Evolutionary conservation across 2,888 invertebrate species (phyloP).

Genomic region (Yponomeuta evonymella): DNA sequence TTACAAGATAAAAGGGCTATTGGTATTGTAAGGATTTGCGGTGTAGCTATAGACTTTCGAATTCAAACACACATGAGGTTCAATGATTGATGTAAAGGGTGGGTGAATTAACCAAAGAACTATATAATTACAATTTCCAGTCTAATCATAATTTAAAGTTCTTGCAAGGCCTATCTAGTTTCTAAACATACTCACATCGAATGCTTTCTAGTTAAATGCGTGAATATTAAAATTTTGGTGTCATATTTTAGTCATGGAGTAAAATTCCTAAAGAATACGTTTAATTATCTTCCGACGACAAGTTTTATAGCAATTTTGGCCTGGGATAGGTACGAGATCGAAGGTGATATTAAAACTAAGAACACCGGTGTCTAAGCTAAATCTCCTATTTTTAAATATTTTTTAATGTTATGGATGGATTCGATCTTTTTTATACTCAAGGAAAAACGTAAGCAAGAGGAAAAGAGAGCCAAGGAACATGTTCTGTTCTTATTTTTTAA

Average conservation of each 20-base stretch:
- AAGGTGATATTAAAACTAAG: not conserved
- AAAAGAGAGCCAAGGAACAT: not conserved
- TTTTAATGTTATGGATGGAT: slow-evolving; percentile 9
- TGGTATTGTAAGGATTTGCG: not conserved
- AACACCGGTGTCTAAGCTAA: not conserved
- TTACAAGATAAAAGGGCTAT: slow-evolving; percentile 17
- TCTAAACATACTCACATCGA: slow-evolving; percentile 6
- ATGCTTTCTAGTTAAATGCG: slow-evolving; percentile 21
- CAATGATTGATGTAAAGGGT: not conserved
- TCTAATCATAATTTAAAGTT: not conserved
- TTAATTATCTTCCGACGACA: too few species aligned
- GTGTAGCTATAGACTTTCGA: not conserved
- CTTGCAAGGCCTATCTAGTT: slow-evolving; percentile 9
- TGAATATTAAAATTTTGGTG: slow-evolving; percentile 11
- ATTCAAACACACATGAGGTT: slow-evolving; percentile 1
- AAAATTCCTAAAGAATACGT: not conserved
- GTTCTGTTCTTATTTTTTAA: not conserved
- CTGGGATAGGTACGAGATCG: not conserved
- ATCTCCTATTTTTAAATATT: not conserved
- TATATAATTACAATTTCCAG: not conserved
- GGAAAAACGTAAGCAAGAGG: not conserved
- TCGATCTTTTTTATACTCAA: not conserved
- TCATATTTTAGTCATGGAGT: not conserved
- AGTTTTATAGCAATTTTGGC: not conserved
- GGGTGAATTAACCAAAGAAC: not conserved